Evolutionary conservation across 1,140 invertebrate species (phyloP).

Genomic region (Heliconius congener): DNA sequence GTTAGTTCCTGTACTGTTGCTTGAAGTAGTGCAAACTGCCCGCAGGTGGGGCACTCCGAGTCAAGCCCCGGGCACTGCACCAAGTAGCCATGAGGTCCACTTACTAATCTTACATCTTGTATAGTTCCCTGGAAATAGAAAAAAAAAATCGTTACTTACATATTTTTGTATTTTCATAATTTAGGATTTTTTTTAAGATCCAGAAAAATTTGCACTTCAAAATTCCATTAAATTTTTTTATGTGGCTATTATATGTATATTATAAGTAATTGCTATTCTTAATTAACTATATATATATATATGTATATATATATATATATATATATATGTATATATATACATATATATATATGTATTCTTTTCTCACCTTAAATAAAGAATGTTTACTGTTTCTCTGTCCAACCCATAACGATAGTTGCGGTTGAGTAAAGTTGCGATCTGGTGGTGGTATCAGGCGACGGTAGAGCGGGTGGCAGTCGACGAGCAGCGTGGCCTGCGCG

Average conservation of each 20-base stretch:
- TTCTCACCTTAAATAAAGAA: slow-evolving; percentile 91
- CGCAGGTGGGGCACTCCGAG: slow-evolving; percentile 93
- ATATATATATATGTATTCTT: not conserved
- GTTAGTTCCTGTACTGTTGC: slow-evolving; percentile 86
- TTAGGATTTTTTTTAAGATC: no score
- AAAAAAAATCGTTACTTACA: not conserved
- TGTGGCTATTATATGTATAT: no score
- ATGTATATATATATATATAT: no score
- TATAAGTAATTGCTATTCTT: no score
- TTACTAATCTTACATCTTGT: slow-evolving; percentile 92
- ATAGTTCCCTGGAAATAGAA: slow-evolving; percentile 76
- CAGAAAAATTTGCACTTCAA: no score
- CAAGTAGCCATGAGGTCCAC: slow-evolving; percentile 91
- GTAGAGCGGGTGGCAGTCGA: slow-evolving; percentile 93
- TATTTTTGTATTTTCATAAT: not conserved
- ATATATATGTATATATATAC: no score
- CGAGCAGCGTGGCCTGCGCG: slow-evolving; percentile 89
- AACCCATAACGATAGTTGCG: slow-evolving; percentile 90
- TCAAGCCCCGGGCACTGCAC: slow-evolving; percentile 92
- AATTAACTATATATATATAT: no score
- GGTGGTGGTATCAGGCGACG: slow-evolving; percentile 84
- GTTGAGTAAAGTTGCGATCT: slow-evolving; percentile 88
- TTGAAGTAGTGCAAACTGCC: slow-evolving; percentile 91
- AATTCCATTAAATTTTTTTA: not conserved
- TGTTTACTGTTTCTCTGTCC: slow-evolving; percentile 93